Evolutionary conservation across 2,113 vertebrate genomes (phyloP).

Genomic region (Etia nguti): DNA sequence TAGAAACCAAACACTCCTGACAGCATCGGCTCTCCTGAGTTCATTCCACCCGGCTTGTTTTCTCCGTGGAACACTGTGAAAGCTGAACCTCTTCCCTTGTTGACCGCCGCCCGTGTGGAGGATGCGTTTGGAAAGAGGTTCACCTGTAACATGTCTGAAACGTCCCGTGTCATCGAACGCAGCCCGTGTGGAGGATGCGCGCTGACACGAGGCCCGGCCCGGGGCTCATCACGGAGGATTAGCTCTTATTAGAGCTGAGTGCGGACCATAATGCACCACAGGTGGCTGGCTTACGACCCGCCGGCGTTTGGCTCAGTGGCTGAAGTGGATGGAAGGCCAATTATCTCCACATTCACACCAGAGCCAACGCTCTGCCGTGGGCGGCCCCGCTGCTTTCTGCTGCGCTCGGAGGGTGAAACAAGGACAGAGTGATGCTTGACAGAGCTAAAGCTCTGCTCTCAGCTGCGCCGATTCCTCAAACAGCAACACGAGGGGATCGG

Average conservation of each 20-base stretch:
- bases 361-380: not conserved
- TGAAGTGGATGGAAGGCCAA: slow-evolving; percentile 42
- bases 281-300: slow-evolving; percentile 29
- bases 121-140: fast-evolving
- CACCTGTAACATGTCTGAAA: not conserved
- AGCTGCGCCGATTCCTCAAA: not conserved
- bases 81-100: not conserved
- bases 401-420: not conserved
- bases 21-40: not conserved
- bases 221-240: slow-evolving; percentile 43
- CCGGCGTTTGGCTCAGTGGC: slow-evolving; percentile 23
- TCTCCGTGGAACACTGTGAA: not conserved
- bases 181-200: not conserved
- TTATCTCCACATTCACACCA: slow-evolving; percentile 23
- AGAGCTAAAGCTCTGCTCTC: not conserved
- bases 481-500: not conserved
- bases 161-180: not conserved
- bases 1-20: not conserved
- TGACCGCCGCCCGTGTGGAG: not conserved
- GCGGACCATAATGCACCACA: slow-evolving; percentile 49
- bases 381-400: not conserved
- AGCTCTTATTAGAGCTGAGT: slow-evolving; percentile 50
- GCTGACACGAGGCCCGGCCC: not conserved
- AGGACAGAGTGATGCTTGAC: slow-evolving; percentile 1
- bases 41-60: not conserved